Conservation (phyloP, 2,113 vertebrate genomes). For the Dryoscopus gambensis region DNA sequence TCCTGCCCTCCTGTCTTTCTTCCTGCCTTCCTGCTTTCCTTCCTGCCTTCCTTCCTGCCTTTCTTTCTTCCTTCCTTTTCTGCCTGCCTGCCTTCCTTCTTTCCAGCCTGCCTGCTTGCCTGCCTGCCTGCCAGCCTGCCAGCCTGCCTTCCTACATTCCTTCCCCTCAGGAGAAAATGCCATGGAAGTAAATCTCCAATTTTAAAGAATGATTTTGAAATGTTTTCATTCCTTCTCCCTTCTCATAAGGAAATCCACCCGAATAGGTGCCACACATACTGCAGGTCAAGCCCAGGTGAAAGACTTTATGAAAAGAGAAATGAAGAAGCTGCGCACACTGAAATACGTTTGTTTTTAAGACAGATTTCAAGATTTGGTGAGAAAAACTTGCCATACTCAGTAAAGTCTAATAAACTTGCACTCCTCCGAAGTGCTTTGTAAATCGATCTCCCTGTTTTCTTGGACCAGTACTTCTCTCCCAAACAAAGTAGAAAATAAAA, state of each 20-base stretch:
- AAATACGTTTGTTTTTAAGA: constrained; percentile 11
- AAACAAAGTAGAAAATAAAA: constrained; percentile 19
- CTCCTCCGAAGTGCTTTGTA: not conserved
- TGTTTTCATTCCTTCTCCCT: not conserved
- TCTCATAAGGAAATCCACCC: not conserved
- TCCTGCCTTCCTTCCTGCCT: no score
- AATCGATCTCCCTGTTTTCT: not conserved
- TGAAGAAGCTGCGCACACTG: not conserved
- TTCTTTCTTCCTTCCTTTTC: not conserved
- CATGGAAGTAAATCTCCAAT: not conserved
- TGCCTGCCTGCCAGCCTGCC: not conserved
- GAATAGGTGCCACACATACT: not conserved
- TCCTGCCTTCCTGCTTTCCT: not conserved
- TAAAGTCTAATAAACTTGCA: constrained; percentile 4
- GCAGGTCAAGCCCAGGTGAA: not conserved
- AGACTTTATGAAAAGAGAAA: not conserved
- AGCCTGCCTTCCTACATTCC: not conserved
- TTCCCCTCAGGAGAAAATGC: not conserved
- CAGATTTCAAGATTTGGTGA: constrained; percentile 6
- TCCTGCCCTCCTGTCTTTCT: not conserved
- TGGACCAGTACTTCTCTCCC: not conserved
- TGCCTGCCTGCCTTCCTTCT: not conserved
- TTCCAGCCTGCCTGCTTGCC: no score
- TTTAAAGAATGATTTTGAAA: not conserved
- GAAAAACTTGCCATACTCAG: not conserved